These are phyloP conservation scores for Alsophila aescularia DNA, from an alignment of 2,888 invertebrate species.

Conservation along the genomic window DNA sequence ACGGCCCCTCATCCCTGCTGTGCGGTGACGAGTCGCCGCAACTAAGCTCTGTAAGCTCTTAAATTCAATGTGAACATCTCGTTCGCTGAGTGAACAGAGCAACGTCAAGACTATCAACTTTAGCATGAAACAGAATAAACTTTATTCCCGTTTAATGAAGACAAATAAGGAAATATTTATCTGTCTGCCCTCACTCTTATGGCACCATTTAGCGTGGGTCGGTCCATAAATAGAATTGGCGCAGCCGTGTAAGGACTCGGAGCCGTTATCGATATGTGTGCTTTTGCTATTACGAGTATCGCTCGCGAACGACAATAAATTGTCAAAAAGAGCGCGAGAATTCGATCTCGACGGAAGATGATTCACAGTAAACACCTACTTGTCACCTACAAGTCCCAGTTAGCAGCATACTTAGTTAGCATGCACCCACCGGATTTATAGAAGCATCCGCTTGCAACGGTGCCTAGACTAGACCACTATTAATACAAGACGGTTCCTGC, in stretches of 20 bases:
- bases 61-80: slow-evolving; percentile 22
- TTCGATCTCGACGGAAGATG: slow-evolving; percentile 6
- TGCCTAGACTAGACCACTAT: slow-evolving; percentile 33
- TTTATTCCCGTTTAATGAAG: slow-evolving; percentile 17
- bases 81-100: slow-evolving; percentile 3
- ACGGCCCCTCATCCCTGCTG: slow-evolving; percentile 36
- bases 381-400: slow-evolving; percentile 42
- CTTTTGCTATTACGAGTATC: slow-evolving; percentile 1
- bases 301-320: slow-evolving; percentile 15
- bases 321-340: slow-evolving; percentile 6
- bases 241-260: slow-evolving; percentile 58
- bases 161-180: slow-evolving; percentile 33
- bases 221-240: slow-evolving; percentile 58
- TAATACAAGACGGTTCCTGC: slow-evolving; percentile 27
- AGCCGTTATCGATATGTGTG: slow-evolving; percentile 57
- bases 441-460: slow-evolving; percentile 49
- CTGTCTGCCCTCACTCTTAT: slow-evolving; percentile 23
- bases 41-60: slow-evolving; percentile 13
- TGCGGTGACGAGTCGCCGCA: slow-evolving; percentile 40
- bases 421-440: slow-evolving; percentile 41
- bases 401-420: slow-evolving; percentile 40
- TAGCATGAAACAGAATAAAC: slow-evolving; percentile 7
- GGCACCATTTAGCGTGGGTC: slow-evolving; percentile 59
- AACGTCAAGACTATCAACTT: slow-evolving; percentile 13
- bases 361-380: slow-evolving; percentile 9